Evolutionary conservation across 1,140 invertebrate genomes (phyloP).

Genomic region (Drosophila tani): DNA sequence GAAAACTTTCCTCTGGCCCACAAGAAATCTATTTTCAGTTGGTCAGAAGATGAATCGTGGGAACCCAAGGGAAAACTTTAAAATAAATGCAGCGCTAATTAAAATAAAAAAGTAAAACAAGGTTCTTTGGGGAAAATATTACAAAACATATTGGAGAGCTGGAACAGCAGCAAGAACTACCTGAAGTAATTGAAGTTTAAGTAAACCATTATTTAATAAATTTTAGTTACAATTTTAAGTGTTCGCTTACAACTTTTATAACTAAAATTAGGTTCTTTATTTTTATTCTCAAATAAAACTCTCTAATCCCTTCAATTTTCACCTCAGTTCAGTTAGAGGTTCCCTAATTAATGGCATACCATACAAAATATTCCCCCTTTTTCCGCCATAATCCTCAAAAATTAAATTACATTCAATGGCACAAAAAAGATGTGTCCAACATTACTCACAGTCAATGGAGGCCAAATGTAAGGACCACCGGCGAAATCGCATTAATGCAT

Average conservation of each 20-base stretch:
- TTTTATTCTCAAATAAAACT: neutral
- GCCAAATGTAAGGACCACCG: conserved; percentile 8
- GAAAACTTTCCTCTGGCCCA: neutral
- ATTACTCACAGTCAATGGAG: conserved; percentile 4
- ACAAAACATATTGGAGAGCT: neutral
- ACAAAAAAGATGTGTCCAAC: conserved; percentile 5
- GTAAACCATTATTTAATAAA: too few relatives aligned
- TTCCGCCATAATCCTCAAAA: neutral
- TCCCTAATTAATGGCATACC: neutral
- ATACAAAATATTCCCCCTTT: neutral
- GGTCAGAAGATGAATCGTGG: conserved; percentile 2
- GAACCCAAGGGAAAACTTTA: neutral
- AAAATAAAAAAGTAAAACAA: neutral
- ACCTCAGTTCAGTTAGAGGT: neutral
- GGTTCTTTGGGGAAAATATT: neutral
- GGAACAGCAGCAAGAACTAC: neutral
- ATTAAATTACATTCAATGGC: conserved; percentile 6
- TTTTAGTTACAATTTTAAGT: too few relatives aligned
- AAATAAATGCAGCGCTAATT: conserved; percentile 4
- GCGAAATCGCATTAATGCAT: conserved; percentile 32
- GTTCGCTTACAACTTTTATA: too few relatives aligned
- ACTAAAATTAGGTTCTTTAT: too few relatives aligned
- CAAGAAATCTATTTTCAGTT: conserved; percentile 7
- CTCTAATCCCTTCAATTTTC: neutral
- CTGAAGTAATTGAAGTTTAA: too few relatives aligned